Percentiles rank a stretch among this genome's conserved stretches.
These are phyloP conservation scores for Pilophorus perplexus DNA, from an alignment of 2,888 invertebrate genomes.

Conservation along the genomic window DNA sequence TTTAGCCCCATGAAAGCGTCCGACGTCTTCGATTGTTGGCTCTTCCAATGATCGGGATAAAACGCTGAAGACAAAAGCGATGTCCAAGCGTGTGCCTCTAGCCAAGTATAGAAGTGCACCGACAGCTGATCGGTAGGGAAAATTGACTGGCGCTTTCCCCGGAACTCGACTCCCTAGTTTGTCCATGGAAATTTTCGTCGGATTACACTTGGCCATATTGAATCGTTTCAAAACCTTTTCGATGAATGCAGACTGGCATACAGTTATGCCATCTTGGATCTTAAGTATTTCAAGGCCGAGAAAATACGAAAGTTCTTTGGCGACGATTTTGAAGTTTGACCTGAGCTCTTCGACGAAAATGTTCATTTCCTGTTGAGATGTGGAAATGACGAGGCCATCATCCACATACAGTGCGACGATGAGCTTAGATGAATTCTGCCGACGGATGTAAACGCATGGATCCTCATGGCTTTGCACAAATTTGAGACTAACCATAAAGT, in stretches of 20 bases:
- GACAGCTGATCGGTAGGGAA: conserved; percentile 22
- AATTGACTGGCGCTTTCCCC: conserved; percentile 18
- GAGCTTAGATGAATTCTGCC: too few species aligned
- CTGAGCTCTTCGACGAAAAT: too few species aligned
- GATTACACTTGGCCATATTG: conserved; percentile 9
- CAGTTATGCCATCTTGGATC: too few species aligned
- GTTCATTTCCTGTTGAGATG: too few species aligned
- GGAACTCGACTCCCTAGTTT: conserved; percentile 1
- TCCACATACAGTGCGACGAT: too few species aligned
- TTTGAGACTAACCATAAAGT: conserved; percentile 11
- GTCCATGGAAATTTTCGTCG: neutral
- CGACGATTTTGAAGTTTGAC: too few species aligned
- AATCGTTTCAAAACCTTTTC: conserved; percentile 6
- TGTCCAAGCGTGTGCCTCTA: conserved; percentile 18
- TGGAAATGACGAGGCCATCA: conserved; percentile 21
- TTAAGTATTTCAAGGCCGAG: too few species aligned
- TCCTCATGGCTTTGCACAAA: conserved; percentile 22
- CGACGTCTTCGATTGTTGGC: conserved; percentile 7
- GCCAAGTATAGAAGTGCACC: conserved; percentile 14
- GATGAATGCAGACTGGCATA: too few species aligned
- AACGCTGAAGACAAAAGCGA: conserved; percentile 16
- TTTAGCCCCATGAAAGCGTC: too few species aligned
- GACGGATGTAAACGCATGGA: conserved; percentile 27
- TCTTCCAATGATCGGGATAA: conserved; percentile 18
- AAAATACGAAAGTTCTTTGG: too few species aligned